Evolutionary conservation across 2,888 invertebrate species (phyloP).

Genomic region (Drosophila aldrichi): DNA sequence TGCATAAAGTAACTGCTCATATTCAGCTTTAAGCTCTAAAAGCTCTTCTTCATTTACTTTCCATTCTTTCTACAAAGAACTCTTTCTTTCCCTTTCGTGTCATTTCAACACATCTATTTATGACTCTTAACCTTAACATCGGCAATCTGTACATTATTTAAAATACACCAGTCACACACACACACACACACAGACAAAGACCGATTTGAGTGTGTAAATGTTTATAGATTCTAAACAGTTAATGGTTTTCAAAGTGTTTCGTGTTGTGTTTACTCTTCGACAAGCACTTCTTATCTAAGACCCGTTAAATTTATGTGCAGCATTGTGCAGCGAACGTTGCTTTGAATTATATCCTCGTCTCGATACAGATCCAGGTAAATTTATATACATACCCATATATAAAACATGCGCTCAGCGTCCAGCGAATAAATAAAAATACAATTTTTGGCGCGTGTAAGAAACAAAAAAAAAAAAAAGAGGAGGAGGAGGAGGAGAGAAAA

Average conservation of each 20-base stretch:
- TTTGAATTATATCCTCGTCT: conserved; percentile 44
- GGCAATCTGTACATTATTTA: conserved; percentile 13
- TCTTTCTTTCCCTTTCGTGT: not conserved
- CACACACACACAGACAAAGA: not conserved
- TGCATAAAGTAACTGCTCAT: not conserved
- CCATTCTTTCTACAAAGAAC: not conserved
- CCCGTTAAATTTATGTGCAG: conserved; percentile 70
- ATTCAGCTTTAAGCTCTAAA: not conserved
- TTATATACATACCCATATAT: conserved; percentile 45
- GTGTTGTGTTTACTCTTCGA: conserved; percentile 48
- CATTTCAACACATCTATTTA: conserved; percentile 12
- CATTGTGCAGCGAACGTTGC: conserved; percentile 60
- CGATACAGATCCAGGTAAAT: conserved; percentile 69
- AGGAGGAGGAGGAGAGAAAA: not conserved
- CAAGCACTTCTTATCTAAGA: conserved; percentile 68
- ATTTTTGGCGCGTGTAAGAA: conserved; percentile 52
- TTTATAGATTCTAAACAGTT: conserved; percentile 63
- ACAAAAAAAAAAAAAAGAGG: conserved; percentile 11
- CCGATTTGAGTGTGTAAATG: conserved; percentile 35
- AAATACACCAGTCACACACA: not conserved
- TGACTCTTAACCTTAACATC: conserved; percentile 9
- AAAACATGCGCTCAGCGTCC: conserved; percentile 64
- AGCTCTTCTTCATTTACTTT: not conserved
- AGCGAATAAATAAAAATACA: conserved; percentile 70
- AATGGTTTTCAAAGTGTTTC: conserved; percentile 57